phyloP scores from a whole-genome alignment of 2,797 vertebrate genomes.

The Crocodylus rhombifer region DNA sequence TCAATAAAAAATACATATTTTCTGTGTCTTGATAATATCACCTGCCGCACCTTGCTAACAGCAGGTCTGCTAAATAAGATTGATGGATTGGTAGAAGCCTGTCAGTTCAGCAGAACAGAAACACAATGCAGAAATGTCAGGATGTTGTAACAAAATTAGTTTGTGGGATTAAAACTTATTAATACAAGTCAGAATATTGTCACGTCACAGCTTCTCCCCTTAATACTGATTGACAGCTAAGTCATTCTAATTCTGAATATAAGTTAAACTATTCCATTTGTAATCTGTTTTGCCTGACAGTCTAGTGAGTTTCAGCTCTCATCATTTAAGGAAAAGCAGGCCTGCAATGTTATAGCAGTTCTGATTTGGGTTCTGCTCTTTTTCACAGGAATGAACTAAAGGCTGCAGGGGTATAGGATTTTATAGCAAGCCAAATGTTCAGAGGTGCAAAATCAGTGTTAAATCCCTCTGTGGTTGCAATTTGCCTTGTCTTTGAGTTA shows the following conservation, averaged over 20 bases:
- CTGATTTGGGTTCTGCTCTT: neutral
- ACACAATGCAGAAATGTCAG: conserved; percentile 50
- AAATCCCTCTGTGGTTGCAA: neutral
- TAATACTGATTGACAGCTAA: conserved; percentile 74
- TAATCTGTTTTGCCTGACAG: conserved; percentile 66
- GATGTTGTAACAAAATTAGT: conserved; percentile 58
- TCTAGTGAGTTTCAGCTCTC: neutral
- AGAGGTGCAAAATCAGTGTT: neutral
- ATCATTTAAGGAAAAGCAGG: conserved; percentile 24
- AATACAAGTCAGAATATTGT: conserved; percentile 70
- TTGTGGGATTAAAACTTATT: conserved; percentile 70
- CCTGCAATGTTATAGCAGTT: conserved; percentile 24
- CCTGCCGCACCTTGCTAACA: conserved; percentile 19
- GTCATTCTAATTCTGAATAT: conserved; percentile 54
- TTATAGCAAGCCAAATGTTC: neutral
- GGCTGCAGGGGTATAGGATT: neutral
- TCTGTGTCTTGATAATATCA: neutral
- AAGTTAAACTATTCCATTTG: conserved; percentile 1
- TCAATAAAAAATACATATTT: conserved; percentile 22
- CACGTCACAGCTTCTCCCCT: conserved; percentile 63
- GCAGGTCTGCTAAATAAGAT: conserved; percentile 57
- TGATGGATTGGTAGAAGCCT: conserved; percentile 48
- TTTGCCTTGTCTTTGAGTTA: neutral
- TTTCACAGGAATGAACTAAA: neutral
- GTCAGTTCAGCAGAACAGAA: conserved; percentile 26